Evolutionary conservation across 1,140 invertebrate genomes (phyloP).

Genomic region (Calosoma granatense): DNA sequence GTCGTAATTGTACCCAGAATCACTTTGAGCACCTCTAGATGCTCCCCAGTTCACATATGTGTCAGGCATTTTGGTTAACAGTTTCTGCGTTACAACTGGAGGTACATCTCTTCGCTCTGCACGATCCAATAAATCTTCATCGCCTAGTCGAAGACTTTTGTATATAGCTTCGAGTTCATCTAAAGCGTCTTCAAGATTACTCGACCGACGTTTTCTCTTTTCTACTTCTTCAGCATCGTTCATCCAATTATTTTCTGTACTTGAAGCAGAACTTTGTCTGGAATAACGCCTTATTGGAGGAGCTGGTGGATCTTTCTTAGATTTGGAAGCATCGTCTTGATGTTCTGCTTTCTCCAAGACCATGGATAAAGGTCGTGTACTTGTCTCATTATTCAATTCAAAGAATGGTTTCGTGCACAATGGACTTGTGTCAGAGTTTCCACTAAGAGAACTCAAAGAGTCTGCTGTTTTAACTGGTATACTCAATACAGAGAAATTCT

Average conservation of each 20-base stretch:
- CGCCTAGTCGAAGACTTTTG: slow-evolving; percentile 67
- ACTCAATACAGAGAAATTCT: background rate
- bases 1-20: slow-evolving; percentile 31
- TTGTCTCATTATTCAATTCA: background rate
- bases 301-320: slow-evolving; percentile 13
- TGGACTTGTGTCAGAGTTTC: background rate
- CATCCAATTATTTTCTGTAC: slow-evolving; percentile 2
- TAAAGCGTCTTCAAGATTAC: slow-evolving; percentile 75
- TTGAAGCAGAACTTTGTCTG: slow-evolving; percentile 10
- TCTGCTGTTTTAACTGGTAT: background rate
- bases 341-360: slow-evolving; percentile 26
- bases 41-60: slow-evolving; percentile 16
- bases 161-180: slow-evolving; percentile 84
- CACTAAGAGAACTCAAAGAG: background rate
- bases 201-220: slow-evolving; percentile 46
- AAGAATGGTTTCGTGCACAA: background rate
- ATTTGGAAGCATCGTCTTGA: background rate
- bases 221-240: slow-evolving; percentile 12
- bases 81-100: slow-evolving; percentile 34
- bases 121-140: slow-evolving; percentile 69
- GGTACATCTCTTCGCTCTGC: slow-evolving; percentile 60
- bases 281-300: slow-evolving; percentile 17
- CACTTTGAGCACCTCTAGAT: slow-evolving; percentile 25
- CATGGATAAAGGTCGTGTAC: slow-evolving; percentile 23
- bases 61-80: slow-evolving; percentile 20